Percentiles rank a stretch among this genome's conserved stretches.
Conservation (phyloP, 2,797 vertebrate genomes). For the Hydrophis major region DNA sequence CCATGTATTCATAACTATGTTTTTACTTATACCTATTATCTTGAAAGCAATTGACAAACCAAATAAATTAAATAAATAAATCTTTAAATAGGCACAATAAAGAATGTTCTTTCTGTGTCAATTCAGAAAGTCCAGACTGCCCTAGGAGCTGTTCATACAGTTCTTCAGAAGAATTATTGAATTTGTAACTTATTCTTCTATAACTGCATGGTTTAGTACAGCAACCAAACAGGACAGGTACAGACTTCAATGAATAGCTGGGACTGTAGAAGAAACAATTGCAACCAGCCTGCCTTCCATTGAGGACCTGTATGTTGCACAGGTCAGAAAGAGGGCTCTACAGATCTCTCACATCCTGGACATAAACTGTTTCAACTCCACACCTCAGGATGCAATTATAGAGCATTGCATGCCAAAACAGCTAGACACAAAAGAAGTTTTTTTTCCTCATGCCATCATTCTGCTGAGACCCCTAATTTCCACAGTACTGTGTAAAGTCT, state of each 20-base stretch:
- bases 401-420: neutral
- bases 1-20: too few species aligned
- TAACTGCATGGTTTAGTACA: neutral
- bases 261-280: too few species aligned
- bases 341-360: neutral
- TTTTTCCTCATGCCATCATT: neutral
- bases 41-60: too few species aligned
- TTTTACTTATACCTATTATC: too few species aligned
- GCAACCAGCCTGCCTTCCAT: too few species aligned
- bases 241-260: neutral
- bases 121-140: neutral
- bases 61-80: too few species aligned
- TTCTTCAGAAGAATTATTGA: neutral
- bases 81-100: neutral
- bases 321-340: neutral
- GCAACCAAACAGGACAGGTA: neutral
- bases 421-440: neutral
- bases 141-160: neutral
- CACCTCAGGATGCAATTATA: neutral
- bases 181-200: neutral
- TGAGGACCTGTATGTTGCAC: too few species aligned
- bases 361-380: neutral
- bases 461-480: neutral
- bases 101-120: neutral
- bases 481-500: neutral